Evolutionary conservation across 1,140 invertebrate species (phyloP).

Genomic region (Neuroterus valhalla): DNA sequence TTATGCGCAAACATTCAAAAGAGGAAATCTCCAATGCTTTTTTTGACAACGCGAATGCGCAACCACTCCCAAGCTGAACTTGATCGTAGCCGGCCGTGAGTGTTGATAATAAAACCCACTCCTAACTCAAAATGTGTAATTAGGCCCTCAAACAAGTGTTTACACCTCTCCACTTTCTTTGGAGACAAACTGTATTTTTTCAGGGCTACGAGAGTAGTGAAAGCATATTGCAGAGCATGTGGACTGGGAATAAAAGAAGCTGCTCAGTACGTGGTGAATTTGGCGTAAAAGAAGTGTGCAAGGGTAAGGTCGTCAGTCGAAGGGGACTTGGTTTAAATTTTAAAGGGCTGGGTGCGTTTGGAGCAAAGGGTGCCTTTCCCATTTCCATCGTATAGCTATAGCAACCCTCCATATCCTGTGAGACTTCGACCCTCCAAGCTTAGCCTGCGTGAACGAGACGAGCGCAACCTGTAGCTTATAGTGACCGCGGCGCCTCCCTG

Average conservation of each 20-base stretch:
- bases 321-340: slow-evolving; percentile 8
- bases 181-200: neutral
- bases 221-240: neutral
- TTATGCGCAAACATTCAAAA: too few relatives aligned
- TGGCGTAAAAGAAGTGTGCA: neutral
- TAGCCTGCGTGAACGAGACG: slow-evolving; percentile 59
- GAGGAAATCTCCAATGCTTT: too few relatives aligned
- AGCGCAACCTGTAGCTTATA: slow-evolving; percentile 74
- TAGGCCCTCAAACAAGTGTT: too few relatives aligned
- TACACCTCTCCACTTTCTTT: too few relatives aligned
- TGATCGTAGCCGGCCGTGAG: too few relatives aligned
- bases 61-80: too few relatives aligned
- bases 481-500: slow-evolving; percentile 68
- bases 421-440: slow-evolving; percentile 19
- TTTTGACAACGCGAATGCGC: too few relatives aligned
- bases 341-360: neutral
- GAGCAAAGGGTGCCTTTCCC: slow-evolving; percentile 13
- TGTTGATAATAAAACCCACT: too few relatives aligned
- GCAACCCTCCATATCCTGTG: slow-evolving; percentile 4
- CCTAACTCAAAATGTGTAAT: too few relatives aligned
- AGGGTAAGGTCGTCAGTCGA: neutral
- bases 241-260: neutral
- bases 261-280: neutral
- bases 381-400: neutral
- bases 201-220: neutral